These are phyloP conservation scores for Eulacestoma nigropectus DNA, from an alignment of 2,113 vertebrate species.

Conservation along the genomic window DNA sequence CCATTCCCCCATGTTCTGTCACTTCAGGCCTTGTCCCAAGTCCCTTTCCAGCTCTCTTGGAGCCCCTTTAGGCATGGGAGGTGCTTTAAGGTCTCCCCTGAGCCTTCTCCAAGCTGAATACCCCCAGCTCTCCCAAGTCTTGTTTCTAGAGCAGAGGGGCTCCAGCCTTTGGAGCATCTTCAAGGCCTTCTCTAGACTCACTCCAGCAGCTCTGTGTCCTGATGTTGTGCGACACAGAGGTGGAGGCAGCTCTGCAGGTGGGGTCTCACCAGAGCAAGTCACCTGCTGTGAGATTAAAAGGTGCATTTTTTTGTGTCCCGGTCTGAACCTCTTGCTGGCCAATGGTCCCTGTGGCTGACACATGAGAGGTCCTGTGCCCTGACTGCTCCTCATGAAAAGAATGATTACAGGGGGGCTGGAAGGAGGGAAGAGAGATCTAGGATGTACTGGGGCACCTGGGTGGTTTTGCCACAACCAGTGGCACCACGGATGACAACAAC, in stretches of 20 bases:
- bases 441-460: constrained; percentile 95
- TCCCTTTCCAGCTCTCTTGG: background rate
- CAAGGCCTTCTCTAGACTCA: background rate
- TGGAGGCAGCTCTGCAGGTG: background rate
- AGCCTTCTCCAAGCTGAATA: background rate
- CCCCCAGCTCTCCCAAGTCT: background rate
- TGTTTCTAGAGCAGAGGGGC: background rate
- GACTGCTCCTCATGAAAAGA: background rate
- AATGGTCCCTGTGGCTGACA: background rate
- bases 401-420: background rate
- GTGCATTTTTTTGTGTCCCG: background rate
- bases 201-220: background rate
- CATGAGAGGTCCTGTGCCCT: fast-evolving
- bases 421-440: constrained; percentile 67
- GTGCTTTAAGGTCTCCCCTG: background rate
- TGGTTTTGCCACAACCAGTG: constrained; percentile 97
- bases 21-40: background rate
- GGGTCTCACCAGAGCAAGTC: background rate
- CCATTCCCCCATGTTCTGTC: background rate
- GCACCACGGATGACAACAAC: constrained; percentile 94
- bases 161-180: background rate
- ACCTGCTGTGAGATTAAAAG: background rate
- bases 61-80: background rate
- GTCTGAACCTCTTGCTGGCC: background rate
- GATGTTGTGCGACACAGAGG: background rate